phyloP scores from a whole-genome alignment of 2,113 vertebrate genomes.

The Chloropsis hardwickii region DNA sequence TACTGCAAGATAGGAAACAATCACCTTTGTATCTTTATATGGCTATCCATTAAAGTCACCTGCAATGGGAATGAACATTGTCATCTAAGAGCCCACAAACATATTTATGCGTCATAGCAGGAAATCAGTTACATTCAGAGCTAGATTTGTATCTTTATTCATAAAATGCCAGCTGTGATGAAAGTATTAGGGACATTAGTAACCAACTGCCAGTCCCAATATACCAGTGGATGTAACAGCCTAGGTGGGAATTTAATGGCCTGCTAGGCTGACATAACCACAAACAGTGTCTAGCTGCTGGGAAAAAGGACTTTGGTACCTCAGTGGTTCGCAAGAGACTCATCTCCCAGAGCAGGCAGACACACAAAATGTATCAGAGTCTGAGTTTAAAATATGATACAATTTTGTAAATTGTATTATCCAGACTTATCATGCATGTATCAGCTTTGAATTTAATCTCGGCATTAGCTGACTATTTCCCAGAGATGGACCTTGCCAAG shows the following conservation, averaged over 20 bases:
- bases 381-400: neutral
- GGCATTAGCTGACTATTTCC: neutral
- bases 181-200: neutral
- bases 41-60: neutral
- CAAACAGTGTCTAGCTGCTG: neutral
- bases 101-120: neutral
- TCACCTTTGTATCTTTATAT: neutral
- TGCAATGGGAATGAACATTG: neutral
- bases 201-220: neutral
- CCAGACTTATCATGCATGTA: neutral
- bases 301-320: neutral
- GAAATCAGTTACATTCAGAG: neutral
- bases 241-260: neutral
- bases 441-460: slow-evolving; percentile 2
- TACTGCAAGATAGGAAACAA: neutral
- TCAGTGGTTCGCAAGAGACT: neutral
- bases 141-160: neutral
- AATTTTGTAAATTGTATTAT: slow-evolving; percentile 1
- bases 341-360: neutral
- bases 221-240: neutral
- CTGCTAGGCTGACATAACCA: neutral
- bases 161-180: neutral
- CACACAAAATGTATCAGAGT: neutral
- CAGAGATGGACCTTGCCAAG: neutral
- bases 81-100: neutral